Evolutionary conservation across 2,888 invertebrate genomes (phyloP).

Genomic region (Cephus pulcher): DNA sequence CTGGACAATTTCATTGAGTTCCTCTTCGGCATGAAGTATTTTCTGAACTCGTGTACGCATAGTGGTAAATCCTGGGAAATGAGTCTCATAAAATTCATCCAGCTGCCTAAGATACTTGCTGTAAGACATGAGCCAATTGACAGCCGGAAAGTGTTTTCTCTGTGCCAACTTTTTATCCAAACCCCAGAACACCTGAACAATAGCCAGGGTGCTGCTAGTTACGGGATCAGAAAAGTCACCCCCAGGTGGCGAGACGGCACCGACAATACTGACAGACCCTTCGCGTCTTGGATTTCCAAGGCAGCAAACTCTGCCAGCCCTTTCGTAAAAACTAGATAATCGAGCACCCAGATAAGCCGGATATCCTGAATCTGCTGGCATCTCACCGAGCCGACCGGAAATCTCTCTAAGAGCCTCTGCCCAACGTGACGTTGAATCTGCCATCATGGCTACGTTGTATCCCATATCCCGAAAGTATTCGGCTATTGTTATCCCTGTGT

Average conservation of each 20-base stretch:
- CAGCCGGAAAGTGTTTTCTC: conserved; percentile 98
- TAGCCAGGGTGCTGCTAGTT: conserved; percentile 95
- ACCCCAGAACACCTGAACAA: conserved; percentile 99
- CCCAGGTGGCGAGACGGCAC: conserved; percentile 98
- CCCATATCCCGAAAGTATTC: conserved; percentile 99
- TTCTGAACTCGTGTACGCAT: conserved; percentile 91
- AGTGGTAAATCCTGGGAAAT: conserved; percentile 93
- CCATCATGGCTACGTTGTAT: conserved; percentile 94
- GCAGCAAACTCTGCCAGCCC: conserved; percentile 94
- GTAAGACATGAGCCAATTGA: conserved; percentile 96
- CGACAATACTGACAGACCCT: conserved; percentile 97
- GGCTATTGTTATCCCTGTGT: conserved; percentile 96
- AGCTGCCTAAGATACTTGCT: conserved; percentile 96
- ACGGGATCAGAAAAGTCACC: conserved; percentile 99
- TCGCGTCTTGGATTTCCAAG: conserved; percentile 95
- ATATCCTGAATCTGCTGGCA: conserved; percentile 98
- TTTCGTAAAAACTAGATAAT: conserved; percentile 97
- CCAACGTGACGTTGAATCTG: conserved; percentile 83
- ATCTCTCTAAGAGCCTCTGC: conserved; percentile 87
- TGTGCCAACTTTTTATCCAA: conserved; percentile 97
- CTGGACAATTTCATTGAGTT: conserved; percentile 98
- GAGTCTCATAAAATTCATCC: conserved; percentile 97
- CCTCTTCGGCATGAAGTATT: conserved; percentile 96
- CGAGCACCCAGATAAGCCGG: conserved; percentile 97
- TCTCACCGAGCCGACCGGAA: conserved; percentile 97